These are phyloP conservation scores for Poeciliopsis presidionis DNA, from an alignment of 2,797 vertebrate genomes.

Conservation along the genomic window DNA sequence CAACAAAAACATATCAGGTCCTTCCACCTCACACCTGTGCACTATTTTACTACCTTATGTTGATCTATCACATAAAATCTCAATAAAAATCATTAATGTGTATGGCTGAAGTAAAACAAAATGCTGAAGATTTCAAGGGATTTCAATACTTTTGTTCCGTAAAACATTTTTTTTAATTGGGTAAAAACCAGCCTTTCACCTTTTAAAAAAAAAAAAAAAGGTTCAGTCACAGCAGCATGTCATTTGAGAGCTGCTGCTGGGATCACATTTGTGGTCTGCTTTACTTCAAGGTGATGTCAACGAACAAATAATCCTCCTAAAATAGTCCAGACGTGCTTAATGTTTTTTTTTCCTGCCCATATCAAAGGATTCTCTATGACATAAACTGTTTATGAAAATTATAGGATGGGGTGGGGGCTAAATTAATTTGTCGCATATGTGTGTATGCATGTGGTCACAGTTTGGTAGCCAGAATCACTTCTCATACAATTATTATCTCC, in stretches of 20 bases:
- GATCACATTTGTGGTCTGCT: conserved; percentile 20
- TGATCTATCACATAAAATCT: background rate
- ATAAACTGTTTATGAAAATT: conserved; percentile 49
- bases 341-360: conserved; percentile 8
- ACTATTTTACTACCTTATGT: background rate
- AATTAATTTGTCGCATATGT: conserved; percentile 44
- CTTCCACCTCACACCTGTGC: background rate
- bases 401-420: background rate
- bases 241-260: conserved; percentile 29
- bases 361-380: conserved; percentile 26
- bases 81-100: background rate
- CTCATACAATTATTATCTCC: conserved; percentile 51
- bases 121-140: background rate
- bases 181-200: background rate
- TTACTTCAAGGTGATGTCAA: conserved; percentile 17
- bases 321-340: conserved; percentile 14
- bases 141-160: background rate
- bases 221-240: background rate
- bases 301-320: conserved; percentile 31
- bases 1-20: background rate
- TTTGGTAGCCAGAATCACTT: conserved; percentile 39
- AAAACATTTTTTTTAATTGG: background rate
- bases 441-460: conserved; percentile 45
- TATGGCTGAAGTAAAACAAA: background rate
- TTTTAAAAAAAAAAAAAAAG: background rate